phyloP scores from a whole-genome alignment of 2,113 vertebrate species.

The Pavo muticus region DNA sequence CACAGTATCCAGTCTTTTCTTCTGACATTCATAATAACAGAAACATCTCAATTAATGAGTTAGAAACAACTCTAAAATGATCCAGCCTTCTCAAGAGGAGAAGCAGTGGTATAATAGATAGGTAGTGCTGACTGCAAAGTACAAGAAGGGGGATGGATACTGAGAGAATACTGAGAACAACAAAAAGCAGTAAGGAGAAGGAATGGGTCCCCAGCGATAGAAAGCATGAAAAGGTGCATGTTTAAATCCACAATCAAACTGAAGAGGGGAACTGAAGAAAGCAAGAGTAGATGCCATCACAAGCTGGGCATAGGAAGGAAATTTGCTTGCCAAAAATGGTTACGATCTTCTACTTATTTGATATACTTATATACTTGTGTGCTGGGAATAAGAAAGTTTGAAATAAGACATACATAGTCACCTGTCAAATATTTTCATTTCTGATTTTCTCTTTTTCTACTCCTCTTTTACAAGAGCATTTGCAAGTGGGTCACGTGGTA shows the following conservation, averaged over 20 bases:
- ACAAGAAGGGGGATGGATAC: background rate
- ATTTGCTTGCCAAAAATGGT: background rate
- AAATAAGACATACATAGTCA: background rate
- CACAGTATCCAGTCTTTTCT: background rate
- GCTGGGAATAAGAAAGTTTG: background rate
- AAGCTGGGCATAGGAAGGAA: background rate
- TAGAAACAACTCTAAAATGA: background rate
- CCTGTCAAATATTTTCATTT: background rate
- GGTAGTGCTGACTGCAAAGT: background rate
- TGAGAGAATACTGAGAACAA: background rate
- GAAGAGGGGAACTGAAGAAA: background rate
- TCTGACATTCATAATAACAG: background rate
- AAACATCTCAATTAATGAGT: background rate
- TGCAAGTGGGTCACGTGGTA: background rate
- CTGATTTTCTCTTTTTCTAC: background rate
- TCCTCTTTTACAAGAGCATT: background rate
- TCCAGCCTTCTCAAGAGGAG: background rate
- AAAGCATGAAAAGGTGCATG: background rate
- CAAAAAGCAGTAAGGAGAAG: background rate
- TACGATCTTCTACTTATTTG: background rate
- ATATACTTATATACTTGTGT: background rate
- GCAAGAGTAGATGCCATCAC: background rate
- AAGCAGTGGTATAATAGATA: background rate
- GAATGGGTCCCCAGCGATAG: background rate
- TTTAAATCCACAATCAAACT: background rate